Evolutionary conservation across 2,113 vertebrate genomes (phyloP).

Genomic region (Lates calcarifer): DNA sequence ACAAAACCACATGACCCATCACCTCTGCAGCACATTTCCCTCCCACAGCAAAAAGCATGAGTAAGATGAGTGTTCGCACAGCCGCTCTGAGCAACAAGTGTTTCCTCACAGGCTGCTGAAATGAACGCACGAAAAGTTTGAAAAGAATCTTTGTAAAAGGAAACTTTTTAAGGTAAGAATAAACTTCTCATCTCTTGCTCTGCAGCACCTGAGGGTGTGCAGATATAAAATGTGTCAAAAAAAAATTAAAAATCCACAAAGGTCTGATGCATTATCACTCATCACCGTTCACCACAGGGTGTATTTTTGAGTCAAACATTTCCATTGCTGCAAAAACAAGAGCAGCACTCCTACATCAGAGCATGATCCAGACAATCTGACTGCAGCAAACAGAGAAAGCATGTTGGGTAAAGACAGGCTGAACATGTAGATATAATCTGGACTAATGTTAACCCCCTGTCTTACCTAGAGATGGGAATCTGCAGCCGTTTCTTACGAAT

Average conservation of each 20-base stretch:
- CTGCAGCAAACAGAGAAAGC: background rate
- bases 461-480: conserved; percentile 85
- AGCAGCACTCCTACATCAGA: conserved; percentile 13
- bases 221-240: background rate
- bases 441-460: background rate
- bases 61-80: conserved; percentile 38
- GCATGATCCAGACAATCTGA: background rate
- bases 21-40: conserved; percentile 41
- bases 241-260: background rate
- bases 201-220: background rate
- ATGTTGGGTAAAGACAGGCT: background rate
- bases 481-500: conserved; percentile 84
- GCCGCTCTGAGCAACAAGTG: conserved; percentile 18
- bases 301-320: conserved; percentile 43
- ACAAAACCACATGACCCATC: conserved; percentile 77
- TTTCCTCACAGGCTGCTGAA: conserved; percentile 8
- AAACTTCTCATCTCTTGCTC: background rate
- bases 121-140: background rate
- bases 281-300: background rate
- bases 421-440: background rate
- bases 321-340: conserved; percentile 44
- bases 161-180: background rate
- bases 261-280: conserved; percentile 5
- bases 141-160: background rate
- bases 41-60: conserved; percentile 34